Conservation (phyloP, 2,888 invertebrate genomes). For the Siphlonurus alternatus region DNA sequence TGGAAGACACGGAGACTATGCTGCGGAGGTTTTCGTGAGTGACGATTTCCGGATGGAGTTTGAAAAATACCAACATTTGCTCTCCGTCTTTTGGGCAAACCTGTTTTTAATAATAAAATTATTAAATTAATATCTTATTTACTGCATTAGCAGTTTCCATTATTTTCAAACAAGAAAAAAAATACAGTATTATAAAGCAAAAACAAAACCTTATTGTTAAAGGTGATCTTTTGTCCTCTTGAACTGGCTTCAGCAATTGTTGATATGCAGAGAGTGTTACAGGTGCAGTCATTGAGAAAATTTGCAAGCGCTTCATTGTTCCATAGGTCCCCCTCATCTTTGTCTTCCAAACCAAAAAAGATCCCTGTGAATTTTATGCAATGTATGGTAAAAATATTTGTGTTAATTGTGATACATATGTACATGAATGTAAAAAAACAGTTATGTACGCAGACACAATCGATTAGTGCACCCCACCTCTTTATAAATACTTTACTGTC, state of each 20-base stretch:
- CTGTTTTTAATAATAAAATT: conserved; percentile 1
- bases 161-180: no score
- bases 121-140: no score
- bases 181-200: no score
- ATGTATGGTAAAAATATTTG: no score
- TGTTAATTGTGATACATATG: no score
- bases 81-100: conserved; percentile 21
- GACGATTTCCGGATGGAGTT: conserved; percentile 36
- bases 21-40: conserved; percentile 38
- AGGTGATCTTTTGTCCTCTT: neutral
- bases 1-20: conserved; percentile 38
- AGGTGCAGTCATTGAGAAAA: conserved; percentile 31
- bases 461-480: no score
- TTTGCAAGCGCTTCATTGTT: conserved; percentile 26
- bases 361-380: conserved; percentile 2
- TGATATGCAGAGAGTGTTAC: conserved; percentile 26
- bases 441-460: no score
- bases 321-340: conserved; percentile 18
- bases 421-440: no score
- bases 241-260: neutral
- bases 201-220: conserved; percentile 9
- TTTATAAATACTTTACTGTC: no score
- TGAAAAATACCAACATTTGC: conserved; percentile 39
- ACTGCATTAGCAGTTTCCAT: no score
- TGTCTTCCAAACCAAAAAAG: conserved; percentile 1